phyloP scores from a whole-genome alignment of 2,113 vertebrate genomes.

The Hippolais icterina region DNA sequence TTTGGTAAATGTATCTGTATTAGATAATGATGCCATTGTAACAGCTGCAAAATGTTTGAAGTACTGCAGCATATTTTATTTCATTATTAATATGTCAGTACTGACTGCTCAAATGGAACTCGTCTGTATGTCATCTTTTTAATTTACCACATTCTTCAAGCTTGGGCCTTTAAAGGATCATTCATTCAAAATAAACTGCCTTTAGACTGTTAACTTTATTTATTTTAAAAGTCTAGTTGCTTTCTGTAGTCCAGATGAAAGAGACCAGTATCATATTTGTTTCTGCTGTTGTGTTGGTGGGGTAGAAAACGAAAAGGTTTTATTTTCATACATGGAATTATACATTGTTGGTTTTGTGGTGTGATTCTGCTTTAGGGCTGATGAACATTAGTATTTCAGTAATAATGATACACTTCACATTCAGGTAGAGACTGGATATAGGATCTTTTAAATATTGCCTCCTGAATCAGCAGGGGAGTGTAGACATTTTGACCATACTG shows the following conservation, averaged over 20 bases:
- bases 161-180: background rate
- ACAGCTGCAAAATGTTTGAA: slow-evolving; percentile 9
- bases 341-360: background rate
- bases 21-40: background rate
- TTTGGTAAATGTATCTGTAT: background rate
- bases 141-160: background rate
- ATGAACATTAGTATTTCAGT: background rate
- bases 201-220: background rate
- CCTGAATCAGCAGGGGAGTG: background rate
- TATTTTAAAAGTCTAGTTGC: background rate
- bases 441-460: background rate
- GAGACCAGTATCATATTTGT: background rate
- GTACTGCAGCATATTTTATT: background rate
- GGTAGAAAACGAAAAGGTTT: background rate
- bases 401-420: background rate
- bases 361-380: background rate
- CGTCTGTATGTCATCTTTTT: background rate
- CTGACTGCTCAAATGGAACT: background rate
- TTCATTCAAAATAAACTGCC: background rate
- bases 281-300: background rate
- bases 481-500: background rate
- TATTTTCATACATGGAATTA: background rate
- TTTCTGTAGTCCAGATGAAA: background rate
- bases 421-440: rapidly evolving
- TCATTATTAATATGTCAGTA: background rate